Evolutionary conservation across 2,113 vertebrate genomes (phyloP).

Genomic region (Tringa solitaria): DNA sequence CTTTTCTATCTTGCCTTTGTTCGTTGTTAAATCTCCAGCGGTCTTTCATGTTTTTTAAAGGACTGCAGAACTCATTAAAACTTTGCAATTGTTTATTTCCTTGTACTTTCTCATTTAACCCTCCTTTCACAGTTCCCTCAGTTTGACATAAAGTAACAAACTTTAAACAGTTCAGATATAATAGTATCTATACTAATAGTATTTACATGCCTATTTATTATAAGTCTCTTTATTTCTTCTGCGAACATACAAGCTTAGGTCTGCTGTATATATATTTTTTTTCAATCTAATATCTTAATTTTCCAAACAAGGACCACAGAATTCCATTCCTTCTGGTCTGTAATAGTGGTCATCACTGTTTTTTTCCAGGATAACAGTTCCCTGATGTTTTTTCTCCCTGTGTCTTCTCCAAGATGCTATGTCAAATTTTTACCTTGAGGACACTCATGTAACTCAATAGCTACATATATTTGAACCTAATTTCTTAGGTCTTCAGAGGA

Average conservation of each 20-base stretch:
- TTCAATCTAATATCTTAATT: background rate
- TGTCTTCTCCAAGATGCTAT: background rate
- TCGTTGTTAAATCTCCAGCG: background rate
- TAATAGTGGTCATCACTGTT: background rate
- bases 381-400: background rate
- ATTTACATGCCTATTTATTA: background rate
- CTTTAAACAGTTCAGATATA: background rate
- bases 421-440: background rate
- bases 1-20: constrained; percentile 52
- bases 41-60: constrained; percentile 57
- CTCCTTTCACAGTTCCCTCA: background rate
- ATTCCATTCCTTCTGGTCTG: background rate
- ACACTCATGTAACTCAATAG: background rate
- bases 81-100: constrained; percentile 53
- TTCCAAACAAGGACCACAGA: background rate
- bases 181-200: background rate
- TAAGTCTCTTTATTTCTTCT: background rate
- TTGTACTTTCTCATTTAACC: constrained; percentile 18
- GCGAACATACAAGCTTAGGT: background rate
- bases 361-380: background rate
- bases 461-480: background rate
- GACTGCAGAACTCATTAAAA: constrained; percentile 50
- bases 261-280: background rate
- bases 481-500: background rate
- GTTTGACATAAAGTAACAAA: background rate